Conservation (phyloP, 2,113 vertebrate species). For the Tenrec ecaudatus region DNA sequence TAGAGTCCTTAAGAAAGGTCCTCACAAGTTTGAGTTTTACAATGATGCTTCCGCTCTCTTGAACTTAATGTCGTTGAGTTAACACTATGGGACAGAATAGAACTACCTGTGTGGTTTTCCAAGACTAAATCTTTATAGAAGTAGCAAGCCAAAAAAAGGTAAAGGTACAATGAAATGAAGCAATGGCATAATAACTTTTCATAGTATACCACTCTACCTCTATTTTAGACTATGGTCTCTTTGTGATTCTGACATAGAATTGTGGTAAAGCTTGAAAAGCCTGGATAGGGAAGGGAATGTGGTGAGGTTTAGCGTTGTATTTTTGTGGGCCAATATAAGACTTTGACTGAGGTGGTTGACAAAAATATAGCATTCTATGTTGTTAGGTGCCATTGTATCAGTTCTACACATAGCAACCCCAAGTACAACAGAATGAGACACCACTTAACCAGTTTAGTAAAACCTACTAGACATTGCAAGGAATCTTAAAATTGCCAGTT, state of each 20-base stretch:
- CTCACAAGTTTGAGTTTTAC: background rate
- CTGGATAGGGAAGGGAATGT: background rate
- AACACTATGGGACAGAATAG: too few species aligned
- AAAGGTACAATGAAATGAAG: background rate
- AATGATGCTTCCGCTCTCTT: background rate
- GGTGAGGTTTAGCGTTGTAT: background rate
- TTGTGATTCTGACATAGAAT: background rate
- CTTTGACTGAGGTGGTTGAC: background rate
- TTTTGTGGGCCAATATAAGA: background rate
- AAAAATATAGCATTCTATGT: background rate
- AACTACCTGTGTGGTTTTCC: too few species aligned
- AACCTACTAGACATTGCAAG: background rate
- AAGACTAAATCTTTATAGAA: too few species aligned
- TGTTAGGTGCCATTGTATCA: too few species aligned
- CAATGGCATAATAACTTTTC: background rate
- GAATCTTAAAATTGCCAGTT: background rate
- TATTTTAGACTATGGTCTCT: background rate
- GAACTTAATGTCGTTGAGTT: background rate
- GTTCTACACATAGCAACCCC: too few species aligned
- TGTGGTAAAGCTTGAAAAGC: background rate
- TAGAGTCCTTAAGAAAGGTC: background rate
- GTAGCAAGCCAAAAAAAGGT: background rate
- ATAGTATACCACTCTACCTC: background rate
- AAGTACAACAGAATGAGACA: too few species aligned
- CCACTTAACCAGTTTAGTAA: background rate